Conservation (phyloP, 2,797 vertebrate species). For the Perdix hodgsoniae region DNA sequence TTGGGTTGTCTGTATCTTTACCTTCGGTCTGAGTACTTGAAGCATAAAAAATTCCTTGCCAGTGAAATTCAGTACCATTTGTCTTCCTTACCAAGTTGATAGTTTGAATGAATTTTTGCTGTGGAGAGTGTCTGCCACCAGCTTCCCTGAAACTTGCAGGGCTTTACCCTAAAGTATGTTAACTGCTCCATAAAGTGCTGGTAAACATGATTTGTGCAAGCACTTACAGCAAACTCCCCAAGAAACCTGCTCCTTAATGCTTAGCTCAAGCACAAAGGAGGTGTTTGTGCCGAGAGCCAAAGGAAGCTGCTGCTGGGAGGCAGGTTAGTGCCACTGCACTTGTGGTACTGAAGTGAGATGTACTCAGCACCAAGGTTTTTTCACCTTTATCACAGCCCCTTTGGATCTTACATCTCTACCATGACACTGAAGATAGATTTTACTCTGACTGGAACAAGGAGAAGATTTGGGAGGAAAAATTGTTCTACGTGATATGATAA, state of each 20-base stretch:
- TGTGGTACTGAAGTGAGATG: accelerated
- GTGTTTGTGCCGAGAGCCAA: accelerated
- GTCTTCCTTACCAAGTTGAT: neutral
- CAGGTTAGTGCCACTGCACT: neutral
- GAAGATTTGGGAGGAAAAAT: neutral
- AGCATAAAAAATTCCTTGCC: neutral
- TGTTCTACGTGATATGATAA: neutral
- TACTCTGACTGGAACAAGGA: neutral
- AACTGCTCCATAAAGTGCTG: neutral
- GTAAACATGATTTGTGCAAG: neutral
- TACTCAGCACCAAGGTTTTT: neutral
- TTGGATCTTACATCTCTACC: neutral
- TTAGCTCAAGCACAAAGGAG: accelerated
- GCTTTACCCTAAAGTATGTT: neutral
- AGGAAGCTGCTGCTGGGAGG: neutral
- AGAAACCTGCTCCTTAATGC: accelerated
- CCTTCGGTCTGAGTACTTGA: neutral
- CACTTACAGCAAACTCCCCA: neutral
- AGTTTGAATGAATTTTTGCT: neutral
- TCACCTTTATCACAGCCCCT: neutral
- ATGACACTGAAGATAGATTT: accelerated
- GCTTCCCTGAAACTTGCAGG: neutral
- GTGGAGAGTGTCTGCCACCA: neutral
- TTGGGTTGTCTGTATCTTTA: neutral
- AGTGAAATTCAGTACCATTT: neutral